Evolutionary conservation across 1,140 invertebrate genomes (phyloP).

Genomic region (Chymomyza costata): DNA sequence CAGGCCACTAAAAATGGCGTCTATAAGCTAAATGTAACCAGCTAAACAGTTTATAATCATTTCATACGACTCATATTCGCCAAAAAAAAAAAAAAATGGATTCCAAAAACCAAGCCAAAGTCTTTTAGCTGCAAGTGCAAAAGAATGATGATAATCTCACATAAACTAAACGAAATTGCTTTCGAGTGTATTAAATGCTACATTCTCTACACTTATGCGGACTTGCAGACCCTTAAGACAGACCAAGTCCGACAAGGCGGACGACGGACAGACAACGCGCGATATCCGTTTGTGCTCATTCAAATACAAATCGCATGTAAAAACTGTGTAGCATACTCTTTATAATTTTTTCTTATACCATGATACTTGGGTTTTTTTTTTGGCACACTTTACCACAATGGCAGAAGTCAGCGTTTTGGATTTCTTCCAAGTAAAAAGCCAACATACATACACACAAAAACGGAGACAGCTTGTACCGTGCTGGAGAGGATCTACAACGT

Average conservation of each 20-base stretch:
- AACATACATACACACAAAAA: not conserved
- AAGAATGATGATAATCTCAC: constrained; percentile 39
- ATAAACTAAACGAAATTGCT: constrained; percentile 27
- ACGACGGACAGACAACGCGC: constrained; percentile 23
- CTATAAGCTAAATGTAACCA: not conserved
- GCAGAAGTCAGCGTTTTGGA: constrained; percentile 47
- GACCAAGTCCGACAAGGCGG: too few relatives aligned
- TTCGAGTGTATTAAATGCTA: constrained; percentile 62
- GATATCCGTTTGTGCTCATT: constrained; percentile 68
- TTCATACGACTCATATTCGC: constrained; percentile 7
- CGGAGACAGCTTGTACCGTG: constrained; percentile 2
- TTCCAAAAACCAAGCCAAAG: too few relatives aligned
- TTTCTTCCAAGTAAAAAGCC: constrained; percentile 35
- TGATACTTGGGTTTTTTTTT: too few relatives aligned
- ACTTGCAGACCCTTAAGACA: too few relatives aligned
- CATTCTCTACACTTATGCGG: constrained; percentile 30
- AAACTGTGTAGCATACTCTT: too few relatives aligned
- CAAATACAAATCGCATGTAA: constrained; percentile 23
- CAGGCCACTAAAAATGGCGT: not conserved
- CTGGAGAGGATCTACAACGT: too few relatives aligned
- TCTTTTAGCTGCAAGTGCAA: constrained; percentile 10
- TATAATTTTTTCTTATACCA: too few relatives aligned
- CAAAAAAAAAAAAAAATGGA: constrained; percentile 31
- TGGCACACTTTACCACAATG: constrained; percentile 39
- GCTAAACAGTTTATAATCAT: constrained; percentile 16